Evolutionary conservation across 2,888 invertebrate genomes (phyloP), one percentile per base, ranked within the genome.

Genomic region (Sarcophaga rosellei): DNA sequence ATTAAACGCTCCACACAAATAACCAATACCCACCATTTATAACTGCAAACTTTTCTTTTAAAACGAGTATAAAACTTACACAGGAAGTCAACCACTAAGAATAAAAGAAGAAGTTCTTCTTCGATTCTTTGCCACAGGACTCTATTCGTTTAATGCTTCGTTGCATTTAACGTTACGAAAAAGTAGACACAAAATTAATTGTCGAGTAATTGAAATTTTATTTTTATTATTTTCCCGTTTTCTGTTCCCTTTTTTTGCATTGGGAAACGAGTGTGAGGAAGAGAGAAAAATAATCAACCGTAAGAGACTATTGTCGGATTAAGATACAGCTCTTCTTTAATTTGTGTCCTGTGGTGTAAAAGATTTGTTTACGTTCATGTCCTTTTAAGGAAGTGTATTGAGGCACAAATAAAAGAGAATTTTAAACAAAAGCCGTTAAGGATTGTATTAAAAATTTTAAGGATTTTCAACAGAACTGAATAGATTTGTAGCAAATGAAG

Each of bases 201-300:
- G 93, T 92, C 93, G 92, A 93, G 91, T 93, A 93, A 93, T 93
- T 93, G 93, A 92, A 93, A 92, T 93, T 92, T 92, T 92, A 92
- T 92, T 92, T 92, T 93, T 92, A 92, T 92, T 91, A 92, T 92
- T 92, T 92, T 92, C 91, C 92, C 63, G 66, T 69, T 63, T 63
- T 12, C 12, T 17, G 0, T 57, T 66, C 62, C 45, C n/a, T 79
- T 73, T 53, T 35, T 63, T 63, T 35, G 47, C 8, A 3, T 11
- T 3, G 35, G 23, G 35, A 76, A 35, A 35, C 35, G 35, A 10
- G 35, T 15, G 15, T 4, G 0, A 2, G 17, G 53, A 53, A 17
- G 12, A 53, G 53, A 53, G 53, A 77, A 80, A 70, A 62, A 84
- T 66, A 84, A 84, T 79, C 79, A 84, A 80, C 70, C 79, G 79